A percentile compares a stretch with the other conserved stretches of the same genome.
Conservation (phyloP, 1,140 invertebrate species). For the Drosophila persimilis region DNA sequence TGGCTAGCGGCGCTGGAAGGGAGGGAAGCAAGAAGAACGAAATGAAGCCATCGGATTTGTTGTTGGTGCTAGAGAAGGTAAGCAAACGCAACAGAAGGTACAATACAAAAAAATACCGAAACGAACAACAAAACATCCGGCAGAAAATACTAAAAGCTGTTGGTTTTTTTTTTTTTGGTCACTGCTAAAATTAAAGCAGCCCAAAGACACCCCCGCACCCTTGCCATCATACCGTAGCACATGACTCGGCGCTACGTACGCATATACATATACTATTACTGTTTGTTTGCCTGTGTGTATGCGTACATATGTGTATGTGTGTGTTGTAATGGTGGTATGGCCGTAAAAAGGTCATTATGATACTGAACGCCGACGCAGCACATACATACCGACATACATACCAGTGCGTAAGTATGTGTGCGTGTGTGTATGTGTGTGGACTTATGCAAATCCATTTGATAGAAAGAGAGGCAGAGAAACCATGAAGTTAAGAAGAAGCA, state of each 20-base stretch:
- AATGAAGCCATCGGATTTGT: constrained; percentile 81
- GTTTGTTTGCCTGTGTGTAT: too few species aligned
- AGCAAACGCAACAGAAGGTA: constrained; percentile 28
- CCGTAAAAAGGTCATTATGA: constrained; percentile 73
- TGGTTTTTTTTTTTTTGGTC: constrained; percentile 38
- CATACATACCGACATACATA: constrained; percentile 12
- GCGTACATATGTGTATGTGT: constrained; percentile 7
- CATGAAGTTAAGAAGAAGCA: constrained; percentile 17
- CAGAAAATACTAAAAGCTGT: constrained; percentile 15
- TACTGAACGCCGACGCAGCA: constrained; percentile 60
- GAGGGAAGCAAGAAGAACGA: constrained; percentile 14
- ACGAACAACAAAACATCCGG: constrained; percentile 1
- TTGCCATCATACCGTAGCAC: too few species aligned
- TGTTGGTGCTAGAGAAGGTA: constrained; percentile 80
- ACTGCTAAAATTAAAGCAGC: constrained; percentile 69
- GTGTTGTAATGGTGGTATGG: constrained; percentile 59
- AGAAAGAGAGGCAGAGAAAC: constrained; percentile 20
- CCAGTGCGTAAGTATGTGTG: constrained; percentile 17
- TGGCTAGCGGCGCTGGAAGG: constrained; percentile 12
- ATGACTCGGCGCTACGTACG: constrained; percentile 10
- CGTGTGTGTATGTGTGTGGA: constrained; percentile 43
- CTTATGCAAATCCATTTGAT: constrained; percentile 79
- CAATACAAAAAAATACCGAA: neutral
- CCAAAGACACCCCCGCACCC: neutral
- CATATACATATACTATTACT: neutral